phyloP scores from a whole-genome alignment of 2,113 vertebrate species.

The Phaethon lepturus region DNA sequence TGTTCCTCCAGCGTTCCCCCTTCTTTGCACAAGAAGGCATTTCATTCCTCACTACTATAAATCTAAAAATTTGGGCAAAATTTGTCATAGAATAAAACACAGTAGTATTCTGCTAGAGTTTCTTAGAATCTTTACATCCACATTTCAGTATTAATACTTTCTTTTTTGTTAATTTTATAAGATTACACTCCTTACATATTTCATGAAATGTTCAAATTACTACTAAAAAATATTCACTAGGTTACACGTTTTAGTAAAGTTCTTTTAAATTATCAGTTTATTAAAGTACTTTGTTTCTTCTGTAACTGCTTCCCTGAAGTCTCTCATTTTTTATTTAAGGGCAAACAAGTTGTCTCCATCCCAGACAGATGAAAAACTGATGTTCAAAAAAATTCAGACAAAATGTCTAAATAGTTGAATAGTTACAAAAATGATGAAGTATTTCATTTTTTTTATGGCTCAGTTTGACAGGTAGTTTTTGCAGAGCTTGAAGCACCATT shows the following conservation, averaged over 20 bases:
- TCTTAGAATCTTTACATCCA: not conserved
- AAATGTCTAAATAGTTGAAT: not conserved
- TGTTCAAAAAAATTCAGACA: not conserved
- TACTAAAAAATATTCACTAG: not conserved
- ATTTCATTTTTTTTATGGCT: not conserved
- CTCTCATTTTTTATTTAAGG: not conserved
- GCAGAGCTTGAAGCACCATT: not conserved
- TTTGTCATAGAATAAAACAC: not conserved
- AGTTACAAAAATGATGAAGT: not conserved
- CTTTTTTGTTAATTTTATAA: not conserved
- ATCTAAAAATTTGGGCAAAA: not conserved
- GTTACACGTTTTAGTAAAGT: not conserved
- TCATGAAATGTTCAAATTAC: not conserved
- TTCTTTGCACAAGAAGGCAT: not conserved
- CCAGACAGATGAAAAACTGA: not conserved
- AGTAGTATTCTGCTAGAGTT: rapidly evolving
- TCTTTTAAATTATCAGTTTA: not conserved
- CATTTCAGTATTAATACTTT: not conserved
- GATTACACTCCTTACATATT: not conserved
- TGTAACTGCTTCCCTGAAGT: not conserved
- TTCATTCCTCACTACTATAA: rapidly evolving
- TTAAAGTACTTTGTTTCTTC: not conserved
- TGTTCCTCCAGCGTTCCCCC: not conserved
- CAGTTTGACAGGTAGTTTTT: not conserved
- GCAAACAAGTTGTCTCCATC: not conserved